Conservation (phyloP, 1,140 invertebrate genomes). For the Megathymus violae region DNA sequence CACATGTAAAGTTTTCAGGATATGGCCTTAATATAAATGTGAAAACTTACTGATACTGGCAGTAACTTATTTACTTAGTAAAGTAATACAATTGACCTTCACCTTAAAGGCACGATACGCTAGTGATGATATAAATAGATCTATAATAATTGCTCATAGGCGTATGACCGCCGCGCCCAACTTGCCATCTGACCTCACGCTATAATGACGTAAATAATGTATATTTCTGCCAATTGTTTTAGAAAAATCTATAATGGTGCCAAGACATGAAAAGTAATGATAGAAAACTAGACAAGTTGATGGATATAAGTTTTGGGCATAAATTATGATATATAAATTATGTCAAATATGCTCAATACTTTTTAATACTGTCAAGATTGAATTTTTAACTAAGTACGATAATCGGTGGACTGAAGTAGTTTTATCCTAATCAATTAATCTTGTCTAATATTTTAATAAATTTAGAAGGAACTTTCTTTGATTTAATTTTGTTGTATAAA, state of each 20-base stretch:
- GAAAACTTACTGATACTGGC: slow-evolving; percentile 24
- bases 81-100: slow-evolving; percentile 33
- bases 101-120: slow-evolving; percentile 16
- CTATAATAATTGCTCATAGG: slow-evolving; percentile 3
- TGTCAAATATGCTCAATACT: no score
- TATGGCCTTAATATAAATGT: background rate
- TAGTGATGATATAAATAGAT: slow-evolving; percentile 11
- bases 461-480: no score
- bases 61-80: slow-evolving; percentile 27
- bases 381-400: no score
- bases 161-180: slow-evolving; percentile 3
- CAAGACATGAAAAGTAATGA: background rate
- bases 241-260: background rate
- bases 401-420: no score
- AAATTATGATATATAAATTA: no score
- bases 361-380: no score
- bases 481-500: no score
- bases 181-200: slow-evolving; percentile 2
- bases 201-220: background rate
- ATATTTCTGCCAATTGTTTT: background rate
- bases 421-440: no score
- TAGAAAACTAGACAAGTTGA: no score
- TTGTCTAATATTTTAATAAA: no score
- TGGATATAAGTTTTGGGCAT: no score
- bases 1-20: background rate